Evolutionary conservation across 2,888 invertebrate genomes (phyloP).

Genomic region (Caenorhabditis imperialis): DNA sequence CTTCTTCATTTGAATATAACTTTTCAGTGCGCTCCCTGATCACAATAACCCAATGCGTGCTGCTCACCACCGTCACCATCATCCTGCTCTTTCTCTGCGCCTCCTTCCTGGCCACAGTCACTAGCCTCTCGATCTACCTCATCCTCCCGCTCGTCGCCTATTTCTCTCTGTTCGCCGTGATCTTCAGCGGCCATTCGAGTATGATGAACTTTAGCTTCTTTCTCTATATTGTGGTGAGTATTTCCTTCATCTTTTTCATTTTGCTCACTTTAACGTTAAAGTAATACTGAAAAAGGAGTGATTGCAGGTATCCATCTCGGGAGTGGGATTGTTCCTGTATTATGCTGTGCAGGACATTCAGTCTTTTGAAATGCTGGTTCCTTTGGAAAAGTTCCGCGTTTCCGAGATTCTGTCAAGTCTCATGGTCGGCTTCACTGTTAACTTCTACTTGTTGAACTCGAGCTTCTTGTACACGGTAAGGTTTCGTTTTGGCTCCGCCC

Average conservation of each 20-base stretch:
- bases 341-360: slow-evolving; percentile 64
- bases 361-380: slow-evolving; percentile 52
- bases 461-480: slow-evolving; percentile 60
- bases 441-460: slow-evolving; percentile 56
- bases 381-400: slow-evolving; percentile 33
- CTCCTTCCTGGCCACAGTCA: slow-evolving; percentile 52
- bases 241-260: background rate
- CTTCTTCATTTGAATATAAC: too few species aligned
- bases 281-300: background rate
- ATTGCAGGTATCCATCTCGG: slow-evolving; percentile 53
- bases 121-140: slow-evolving; percentile 47
- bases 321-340: slow-evolving; percentile 61
- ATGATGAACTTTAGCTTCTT: slow-evolving; percentile 57
- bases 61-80: slow-evolving; percentile 30
- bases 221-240: slow-evolving; percentile 44
- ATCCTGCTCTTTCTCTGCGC: slow-evolving; percentile 48
- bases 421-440: slow-evolving; percentile 58
- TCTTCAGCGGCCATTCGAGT: slow-evolving; percentile 62
- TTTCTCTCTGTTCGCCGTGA: slow-evolving; percentile 58
- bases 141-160: slow-evolving; percentile 50
- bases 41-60: slow-evolving; percentile 37
- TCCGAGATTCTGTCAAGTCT: slow-evolving; percentile 41
- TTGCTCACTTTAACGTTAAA: background rate
- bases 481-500: too few species aligned
- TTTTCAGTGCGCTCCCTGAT: slow-evolving; percentile 44